Evolutionary conservation across 2,797 vertebrate genomes (phyloP).

Genomic region (Balearica regulorum): DNA sequence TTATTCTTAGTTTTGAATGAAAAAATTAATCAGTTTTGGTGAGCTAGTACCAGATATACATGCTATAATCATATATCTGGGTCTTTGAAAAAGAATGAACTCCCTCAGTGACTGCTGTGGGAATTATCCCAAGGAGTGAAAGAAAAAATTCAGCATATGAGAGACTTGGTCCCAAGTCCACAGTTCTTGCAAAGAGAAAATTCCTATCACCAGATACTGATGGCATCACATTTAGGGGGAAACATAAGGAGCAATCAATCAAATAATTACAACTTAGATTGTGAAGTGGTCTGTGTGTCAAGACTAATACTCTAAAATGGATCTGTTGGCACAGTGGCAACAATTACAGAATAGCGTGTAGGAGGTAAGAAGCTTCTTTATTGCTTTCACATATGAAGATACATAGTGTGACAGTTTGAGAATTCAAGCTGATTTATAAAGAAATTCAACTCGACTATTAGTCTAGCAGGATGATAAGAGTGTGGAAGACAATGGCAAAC

Average conservation of each 20-base stretch:
- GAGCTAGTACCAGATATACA: neutral
- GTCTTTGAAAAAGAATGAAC: neutral
- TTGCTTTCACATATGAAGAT: neutral
- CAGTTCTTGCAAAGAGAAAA: neutral
- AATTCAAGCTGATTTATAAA: neutral
- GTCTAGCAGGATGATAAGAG: neutral
- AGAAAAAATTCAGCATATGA: neutral
- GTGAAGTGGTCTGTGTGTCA: neutral
- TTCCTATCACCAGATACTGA: neutral
- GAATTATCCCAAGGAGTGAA: neutral
- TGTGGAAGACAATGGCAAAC: neutral
- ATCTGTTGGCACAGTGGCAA: neutral
- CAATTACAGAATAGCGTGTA: neutral
- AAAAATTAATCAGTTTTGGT: neutral
- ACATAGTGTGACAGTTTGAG: neutral
- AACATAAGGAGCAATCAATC: neutral
- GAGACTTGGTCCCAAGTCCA: neutral
- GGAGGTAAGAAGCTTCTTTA: slow-evolving; percentile 5
- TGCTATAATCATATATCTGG: neutral
- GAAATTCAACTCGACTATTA: neutral
- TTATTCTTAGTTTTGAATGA: neutral
- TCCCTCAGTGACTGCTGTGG: neutral
- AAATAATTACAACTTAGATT: neutral
- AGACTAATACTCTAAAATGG: slow-evolving; percentile 1
- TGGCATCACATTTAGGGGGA: neutral